phyloP scores from a whole-genome alignment of 2,113 vertebrate genomes.

The Malurus melanocephalus region DNA sequence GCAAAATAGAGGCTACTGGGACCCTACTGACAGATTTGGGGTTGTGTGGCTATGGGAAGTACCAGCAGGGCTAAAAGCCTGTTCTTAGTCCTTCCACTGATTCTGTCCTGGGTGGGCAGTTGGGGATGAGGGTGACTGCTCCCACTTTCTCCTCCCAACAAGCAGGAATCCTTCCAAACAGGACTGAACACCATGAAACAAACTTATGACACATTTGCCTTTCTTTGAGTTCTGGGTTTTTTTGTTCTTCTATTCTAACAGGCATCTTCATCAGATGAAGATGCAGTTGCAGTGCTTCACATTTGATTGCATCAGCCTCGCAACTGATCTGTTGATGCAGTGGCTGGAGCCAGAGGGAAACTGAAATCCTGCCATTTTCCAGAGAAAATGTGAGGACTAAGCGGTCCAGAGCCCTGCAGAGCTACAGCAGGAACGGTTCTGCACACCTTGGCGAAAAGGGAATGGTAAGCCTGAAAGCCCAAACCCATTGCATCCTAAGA shows the following conservation, averaged over 20 bases:
- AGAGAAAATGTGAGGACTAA: not conserved
- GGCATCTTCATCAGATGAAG: not conserved
- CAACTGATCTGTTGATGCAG: not conserved
- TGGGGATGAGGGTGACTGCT: fast-evolving
- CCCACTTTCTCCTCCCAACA: not conserved
- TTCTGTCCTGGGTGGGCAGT: fast-evolving
- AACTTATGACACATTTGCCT: not conserved
- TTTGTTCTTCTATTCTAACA: not conserved
- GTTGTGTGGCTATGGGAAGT: not conserved
- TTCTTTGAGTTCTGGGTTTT: not conserved
- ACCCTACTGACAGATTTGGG: not conserved
- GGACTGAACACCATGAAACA: not conserved
- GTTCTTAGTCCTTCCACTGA: not conserved
- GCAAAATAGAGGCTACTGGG: not conserved
- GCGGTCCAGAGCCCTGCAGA: not conserved
- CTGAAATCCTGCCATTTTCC: not conserved
- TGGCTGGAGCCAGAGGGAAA: not conserved
- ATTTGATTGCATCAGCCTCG: not conserved
- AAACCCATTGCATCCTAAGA: not conserved
- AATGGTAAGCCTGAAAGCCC: not conserved
- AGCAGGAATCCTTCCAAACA: not conserved
- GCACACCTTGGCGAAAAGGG: not conserved
- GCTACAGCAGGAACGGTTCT: not conserved
- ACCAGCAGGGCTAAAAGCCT: not conserved
- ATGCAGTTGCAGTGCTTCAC: not conserved